Evolutionary conservation across 2,888 invertebrate species (phyloP).

Genomic region (Papilio elwesi): DNA sequence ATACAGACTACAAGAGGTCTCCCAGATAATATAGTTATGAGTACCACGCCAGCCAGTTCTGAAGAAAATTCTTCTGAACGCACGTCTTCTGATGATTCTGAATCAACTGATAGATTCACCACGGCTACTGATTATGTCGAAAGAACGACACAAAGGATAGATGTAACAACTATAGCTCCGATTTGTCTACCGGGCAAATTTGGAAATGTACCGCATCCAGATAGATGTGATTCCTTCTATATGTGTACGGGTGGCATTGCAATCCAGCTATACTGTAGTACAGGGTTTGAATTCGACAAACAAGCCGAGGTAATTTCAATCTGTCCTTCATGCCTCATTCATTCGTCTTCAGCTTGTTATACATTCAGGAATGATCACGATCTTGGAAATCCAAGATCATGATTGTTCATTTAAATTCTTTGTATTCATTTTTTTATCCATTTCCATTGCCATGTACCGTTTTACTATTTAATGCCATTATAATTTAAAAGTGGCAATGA

Average conservation of each 20-base stretch:
- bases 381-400: not conserved
- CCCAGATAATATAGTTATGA: not conserved
- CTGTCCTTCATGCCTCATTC: no score
- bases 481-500: no score
- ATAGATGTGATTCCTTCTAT: conserved; percentile 53
- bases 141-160: conserved; percentile 26
- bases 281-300: conserved; percentile 55
- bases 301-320: not conserved
- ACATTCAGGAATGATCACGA: not conserved
- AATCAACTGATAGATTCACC: conserved; percentile 4
- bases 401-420: not conserved
- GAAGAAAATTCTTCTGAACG: conserved; percentile 1
- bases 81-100: not conserved
- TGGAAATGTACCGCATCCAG: conserved; percentile 55
- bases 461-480: no score
- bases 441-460: no score
- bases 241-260: conserved; percentile 50
- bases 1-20: not conserved
- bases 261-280: conserved; percentile 50
- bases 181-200: conserved; percentile 50
- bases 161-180: conserved; percentile 36
- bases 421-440: not conserved
- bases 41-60: not conserved
- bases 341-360: no score
- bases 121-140: not conserved